Base-by-base conservation (phyloP, 2,888 invertebrate species). In the Serripes groenlandicus region DNA sequence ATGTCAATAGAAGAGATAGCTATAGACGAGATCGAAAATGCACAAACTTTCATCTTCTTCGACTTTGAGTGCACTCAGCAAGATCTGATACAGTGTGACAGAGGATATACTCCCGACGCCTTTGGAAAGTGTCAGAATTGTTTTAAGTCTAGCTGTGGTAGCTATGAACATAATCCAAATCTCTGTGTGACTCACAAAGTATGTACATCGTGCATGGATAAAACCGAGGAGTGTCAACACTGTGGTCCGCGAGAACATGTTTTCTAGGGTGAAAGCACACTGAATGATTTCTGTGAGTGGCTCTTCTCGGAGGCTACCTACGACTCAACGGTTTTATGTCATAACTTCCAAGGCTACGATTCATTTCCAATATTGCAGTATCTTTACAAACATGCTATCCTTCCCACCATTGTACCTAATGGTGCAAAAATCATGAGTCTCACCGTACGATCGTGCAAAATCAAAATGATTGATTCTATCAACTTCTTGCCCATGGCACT, bases 401-500 rank as follows among this genome's bases (percentile, higher is more conserved):
- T 81, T 15, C 83, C 86, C 4, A 72, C 54, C 30, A 62, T 83
- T 15, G 42, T 84, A 42, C 58, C 73, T 1, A 84, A 74, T 71
- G n/a, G n/a, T n/a, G n/a, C n/a, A n/a, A n/a, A n/a, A n/a, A n/a
- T n/a, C 42, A 80, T 80, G 80, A 56, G 23, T 37, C 32, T 75
- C 11, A 76, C 71, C 4, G 80, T 80, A 7, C 71, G 52, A 7
- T 21, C 30, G 9, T 79, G 79, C 34, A 79, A 79, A 68, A 52
- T 79, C 60, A 79, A 74, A 34, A 78, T 78, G 73, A 78, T 78
- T 23, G 86, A 86, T 54, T 83, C 82, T n/a, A 68, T 79, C 4
- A 85, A 83, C 56, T 81, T 83, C 28, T 35, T 83, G 28, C 81
- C 86, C 18, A 84, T 82, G 80, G 73, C 82, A 26, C 60, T 87